phyloP scores from a whole-genome alignment of 2,797 vertebrate species.

The Furcifer pardalis region DNA sequence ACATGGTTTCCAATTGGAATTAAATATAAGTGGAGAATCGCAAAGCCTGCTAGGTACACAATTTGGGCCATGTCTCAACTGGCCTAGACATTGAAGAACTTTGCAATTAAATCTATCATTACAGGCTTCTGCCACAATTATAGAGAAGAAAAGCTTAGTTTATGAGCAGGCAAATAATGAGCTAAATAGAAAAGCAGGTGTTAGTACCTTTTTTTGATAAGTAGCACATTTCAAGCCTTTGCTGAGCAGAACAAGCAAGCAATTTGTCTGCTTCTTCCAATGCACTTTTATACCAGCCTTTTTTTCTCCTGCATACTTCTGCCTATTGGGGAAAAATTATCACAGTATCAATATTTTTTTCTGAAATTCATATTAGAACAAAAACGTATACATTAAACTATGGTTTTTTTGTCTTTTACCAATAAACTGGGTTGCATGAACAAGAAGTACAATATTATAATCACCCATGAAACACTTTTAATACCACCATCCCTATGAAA shows the following conservation, averaged over 20 bases:
- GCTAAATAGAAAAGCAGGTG: background rate
- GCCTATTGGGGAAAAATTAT: constrained; percentile 43
- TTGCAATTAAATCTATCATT: background rate
- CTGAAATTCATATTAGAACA: constrained; percentile 5
- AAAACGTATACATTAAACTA: background rate
- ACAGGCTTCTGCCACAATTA: background rate
- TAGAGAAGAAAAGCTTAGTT: background rate
- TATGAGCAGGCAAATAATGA: background rate
- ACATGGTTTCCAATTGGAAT: background rate
- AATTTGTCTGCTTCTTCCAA: constrained; percentile 64
- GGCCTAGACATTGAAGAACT: background rate
- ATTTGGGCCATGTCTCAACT: background rate
- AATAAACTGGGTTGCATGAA: background rate
- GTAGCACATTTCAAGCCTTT: constrained; percentile 65
- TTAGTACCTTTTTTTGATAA: constrained; percentile 57
- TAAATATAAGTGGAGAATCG: background rate
- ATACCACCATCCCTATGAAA: background rate
- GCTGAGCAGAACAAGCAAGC: constrained; percentile 46
- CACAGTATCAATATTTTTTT: background rate
- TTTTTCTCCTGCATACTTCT: constrained; percentile 48
- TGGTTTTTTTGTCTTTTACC: no score
- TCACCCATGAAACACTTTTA: background rate
- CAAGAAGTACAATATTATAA: background rate
- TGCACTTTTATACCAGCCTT: constrained; percentile 67
- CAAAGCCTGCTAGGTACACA: background rate